Conservation (phyloP, 2,797 vertebrate species). For the Bovichtus variegatus region DNA sequence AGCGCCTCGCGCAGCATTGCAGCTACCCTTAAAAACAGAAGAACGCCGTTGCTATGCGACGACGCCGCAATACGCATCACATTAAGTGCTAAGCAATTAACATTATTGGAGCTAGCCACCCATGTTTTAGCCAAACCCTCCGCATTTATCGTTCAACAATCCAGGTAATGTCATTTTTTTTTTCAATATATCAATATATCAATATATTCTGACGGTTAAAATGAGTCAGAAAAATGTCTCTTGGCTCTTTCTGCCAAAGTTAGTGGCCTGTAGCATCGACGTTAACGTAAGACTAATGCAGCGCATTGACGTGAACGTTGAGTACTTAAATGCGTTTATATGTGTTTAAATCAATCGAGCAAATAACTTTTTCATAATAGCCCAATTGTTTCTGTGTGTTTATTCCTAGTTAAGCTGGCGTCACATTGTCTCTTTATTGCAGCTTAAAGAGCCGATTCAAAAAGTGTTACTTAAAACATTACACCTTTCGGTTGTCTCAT, state of each 20-base stretch:
- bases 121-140: not conserved
- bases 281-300: not conserved
- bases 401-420: no score
- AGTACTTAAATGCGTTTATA: not conserved
- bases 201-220: not conserved
- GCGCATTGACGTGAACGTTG: not conserved
- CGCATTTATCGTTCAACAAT: not conserved
- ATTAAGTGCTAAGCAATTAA: not conserved
- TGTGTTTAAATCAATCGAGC: not conserved
- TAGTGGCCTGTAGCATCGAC: no score
- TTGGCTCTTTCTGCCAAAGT: not conserved
- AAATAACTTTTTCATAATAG: not conserved
- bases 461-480: not conserved
- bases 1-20: rapidly evolving
- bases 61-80: not conserved
- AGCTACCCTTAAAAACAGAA: constrained; percentile 3
- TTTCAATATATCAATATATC: not conserved
- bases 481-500: not conserved
- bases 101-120: not conserved
- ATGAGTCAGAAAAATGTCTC: not conserved
- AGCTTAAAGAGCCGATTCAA: not conserved
- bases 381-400: not conserved
- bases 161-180: constrained; percentile 25
- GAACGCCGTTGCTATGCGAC: constrained; percentile 68
- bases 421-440: not conserved